Base-by-base conservation (phyloP, 2,888 invertebrate species). In the Macrosoma leucophasiata region DNA sequence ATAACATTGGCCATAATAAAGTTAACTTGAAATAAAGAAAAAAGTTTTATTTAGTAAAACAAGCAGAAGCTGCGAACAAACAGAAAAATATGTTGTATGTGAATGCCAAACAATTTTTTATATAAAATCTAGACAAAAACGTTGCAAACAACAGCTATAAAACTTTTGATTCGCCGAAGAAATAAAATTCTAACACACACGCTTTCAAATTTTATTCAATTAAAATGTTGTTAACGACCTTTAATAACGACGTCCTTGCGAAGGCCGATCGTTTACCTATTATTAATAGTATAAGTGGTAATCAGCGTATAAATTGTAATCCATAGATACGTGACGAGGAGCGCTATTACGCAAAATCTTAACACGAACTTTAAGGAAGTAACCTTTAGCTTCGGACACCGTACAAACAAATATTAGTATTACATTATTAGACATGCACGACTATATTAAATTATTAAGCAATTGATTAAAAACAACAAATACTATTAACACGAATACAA, bases 341-440 rank as follows among this genome's bases (percentile, higher is more conserved):
- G 65, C 55, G 63, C 47, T 50, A 66, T 75, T 75, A 68, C 67
- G 63, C 67, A 66, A 68, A 67, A 64, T 60, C 54, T 47, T 60
- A 54, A 52, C 66, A 59, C 59, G 58, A 62, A 59, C 50, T 61
- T 70, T 59, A 55, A 78, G 81, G 81, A 82, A 82, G 64, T 77
- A 73, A 75, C 78, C 77, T 79, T 79, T 76, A 72, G 58, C 70
- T 65, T 58, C 62, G 68, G 68, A 71, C 73, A 70, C 71, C 61
- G 58, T 65, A 66, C 64, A 72, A 68, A 76, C 62, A 70, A 69
- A 73, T 65, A 74, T 68, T 68, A 62, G 63, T 71, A 67, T 69
- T 66, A 60, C 56, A 66, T 66, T 64, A 63, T 78, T 74, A 64
- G 71, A 58, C 53, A 65, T 67, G 75, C 77, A 77, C 76, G 76